Evolutionary conservation across 1,140 invertebrate genomes (phyloP).

Genomic region (Ostrea denselamellosa): DNA sequence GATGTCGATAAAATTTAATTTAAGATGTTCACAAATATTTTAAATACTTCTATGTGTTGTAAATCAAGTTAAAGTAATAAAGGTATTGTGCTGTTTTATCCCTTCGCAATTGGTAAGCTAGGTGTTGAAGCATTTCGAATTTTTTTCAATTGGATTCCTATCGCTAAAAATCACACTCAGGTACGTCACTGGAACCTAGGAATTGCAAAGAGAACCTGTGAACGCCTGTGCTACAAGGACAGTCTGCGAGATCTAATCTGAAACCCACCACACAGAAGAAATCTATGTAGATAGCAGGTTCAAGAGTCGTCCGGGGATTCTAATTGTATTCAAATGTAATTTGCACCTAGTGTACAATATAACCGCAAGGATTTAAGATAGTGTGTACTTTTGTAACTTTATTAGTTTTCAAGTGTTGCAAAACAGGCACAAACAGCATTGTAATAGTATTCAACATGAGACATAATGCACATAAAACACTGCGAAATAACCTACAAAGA

Average conservation of each 20-base stretch:
- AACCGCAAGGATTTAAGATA: background rate
- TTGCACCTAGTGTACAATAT: background rate
- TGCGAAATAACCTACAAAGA: too few species aligned
- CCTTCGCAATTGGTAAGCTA: conserved; percentile 4
- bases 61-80: conserved; percentile 40
- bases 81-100: conserved; percentile 28
- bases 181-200: background rate
- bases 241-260: background rate
- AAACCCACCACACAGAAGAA: background rate
- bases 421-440: background rate
- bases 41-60: conserved; percentile 34
- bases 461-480: too few species aligned
- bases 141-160: conserved; percentile 38
- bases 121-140: conserved; percentile 22
- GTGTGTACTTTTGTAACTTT: background rate
- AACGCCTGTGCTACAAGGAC: background rate
- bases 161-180: conserved; percentile 22
- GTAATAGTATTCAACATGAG: background rate
- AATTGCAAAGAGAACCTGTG: background rate
- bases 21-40: conserved; percentile 39
- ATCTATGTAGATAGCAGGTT: background rate
- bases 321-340: background rate
- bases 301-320: background rate
- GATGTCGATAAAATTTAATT: conserved; percentile 34
- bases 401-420: background rate